Base-by-base conservation (phyloP, 2,797 vertebrate species). In the Betta splendens region DNA sequence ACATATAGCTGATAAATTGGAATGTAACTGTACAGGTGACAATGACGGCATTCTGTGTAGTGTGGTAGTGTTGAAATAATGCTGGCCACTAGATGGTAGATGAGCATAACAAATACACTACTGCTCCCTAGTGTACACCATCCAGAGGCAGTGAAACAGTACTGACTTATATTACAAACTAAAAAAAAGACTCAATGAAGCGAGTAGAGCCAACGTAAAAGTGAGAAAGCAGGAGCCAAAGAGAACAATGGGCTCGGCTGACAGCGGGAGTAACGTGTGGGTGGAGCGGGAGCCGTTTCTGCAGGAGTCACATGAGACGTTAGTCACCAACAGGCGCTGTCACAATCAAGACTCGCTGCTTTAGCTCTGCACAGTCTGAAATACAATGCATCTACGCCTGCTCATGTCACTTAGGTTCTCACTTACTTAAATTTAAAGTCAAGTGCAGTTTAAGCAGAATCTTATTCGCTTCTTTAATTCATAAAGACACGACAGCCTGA, bases 41-140 rank as follows among this genome's bases (percentile, higher is more conserved):
- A 23, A 5, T 5, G 3, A 31, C 8, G 11, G n/a, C 43, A 5
- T 35, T 5, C 2, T 44, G 2, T 5, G 2, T 21, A 0, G 4
- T 16, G 4, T 2, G 53, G 50, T 11, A 56, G 36, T 63, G 22
- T 26, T 52, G 51, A 43, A 40, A 49, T 26, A 21, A 22, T 16
- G 3, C 20, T 59, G 43, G 23, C 71, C 85, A 85, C 77, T 76
- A 87, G 83, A 53, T 76, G 85, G 80, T 12, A 40, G 7, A n/a
- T 22, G 22, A 26, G 18, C 17, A 5, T 11, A 20, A 62, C 40
- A 70, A 57, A 73, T 63, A 2, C 9, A 16, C 15, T 29, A 5
- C 32, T 55, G 33, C 22, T 25, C 8, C 50, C 17, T 8, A 44
- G n/a, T 39, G 32, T 7, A 29, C 2, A 49, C n/a, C 2, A 53